phyloP scores from a whole-genome alignment of 2,888 invertebrate genomes.

The Heliothis peltigera region DNA sequence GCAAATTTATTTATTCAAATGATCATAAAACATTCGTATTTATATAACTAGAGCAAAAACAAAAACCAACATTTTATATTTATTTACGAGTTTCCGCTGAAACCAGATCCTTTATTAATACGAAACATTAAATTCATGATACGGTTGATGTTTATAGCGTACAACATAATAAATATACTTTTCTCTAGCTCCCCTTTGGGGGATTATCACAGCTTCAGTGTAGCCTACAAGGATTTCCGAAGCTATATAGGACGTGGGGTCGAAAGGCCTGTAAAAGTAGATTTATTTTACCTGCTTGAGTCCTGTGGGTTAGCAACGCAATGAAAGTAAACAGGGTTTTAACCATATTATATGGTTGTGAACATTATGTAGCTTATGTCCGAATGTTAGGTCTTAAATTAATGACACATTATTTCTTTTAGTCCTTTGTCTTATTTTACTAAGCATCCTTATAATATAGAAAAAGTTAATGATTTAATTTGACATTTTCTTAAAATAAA shows the following conservation, averaged over 20 bases:
- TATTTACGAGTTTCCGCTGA: slow-evolving; percentile 21
- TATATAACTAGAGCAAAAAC: background rate
- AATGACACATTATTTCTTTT: slow-evolving; percentile 5
- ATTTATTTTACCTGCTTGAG: slow-evolving; percentile 59
- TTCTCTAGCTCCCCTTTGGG: slow-evolving; percentile 57
- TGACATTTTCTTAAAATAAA: no score
- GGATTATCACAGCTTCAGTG: slow-evolving; percentile 55
- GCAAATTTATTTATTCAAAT: background rate
- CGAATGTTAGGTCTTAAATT: background rate
- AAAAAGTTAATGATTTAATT: no score
- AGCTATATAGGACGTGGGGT: slow-evolving; percentile 55
- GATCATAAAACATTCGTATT: slow-evolving; percentile 8
- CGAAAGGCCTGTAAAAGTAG: slow-evolving; percentile 57
- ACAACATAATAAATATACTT: slow-evolving; percentile 50
- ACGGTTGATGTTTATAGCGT: slow-evolving; percentile 50
- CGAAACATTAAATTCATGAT: slow-evolving; percentile 41
- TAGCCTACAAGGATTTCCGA: slow-evolving; percentile 60
- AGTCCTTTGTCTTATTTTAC: background rate
- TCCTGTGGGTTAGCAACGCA: slow-evolving; percentile 29
- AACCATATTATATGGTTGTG: slow-evolving; percentile 28
- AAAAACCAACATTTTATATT: slow-evolving; percentile 7
- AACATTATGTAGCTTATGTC: slow-evolving; percentile 9
- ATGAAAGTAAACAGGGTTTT: slow-evolving; percentile 50
- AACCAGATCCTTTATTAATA: slow-evolving; percentile 16
- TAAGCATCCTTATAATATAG: background rate